A percentile compares a stretch with the other conserved stretches of the same genome.
These are phyloP conservation scores for Spatula versicolor DNA, from an alignment of 2,797 vertebrate genomes.

Conservation along the genomic window DNA sequence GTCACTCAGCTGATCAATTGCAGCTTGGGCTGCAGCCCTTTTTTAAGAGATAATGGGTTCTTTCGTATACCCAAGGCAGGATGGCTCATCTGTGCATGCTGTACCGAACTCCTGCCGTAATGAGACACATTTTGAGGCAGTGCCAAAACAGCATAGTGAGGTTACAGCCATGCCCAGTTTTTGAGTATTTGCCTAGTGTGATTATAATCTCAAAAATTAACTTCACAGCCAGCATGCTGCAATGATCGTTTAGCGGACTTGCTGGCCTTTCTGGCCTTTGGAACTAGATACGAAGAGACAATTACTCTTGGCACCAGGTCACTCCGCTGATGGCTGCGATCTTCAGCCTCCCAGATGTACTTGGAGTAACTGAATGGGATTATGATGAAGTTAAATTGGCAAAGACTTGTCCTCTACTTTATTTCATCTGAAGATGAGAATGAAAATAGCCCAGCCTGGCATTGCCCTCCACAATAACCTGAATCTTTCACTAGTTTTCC, in stretches of 20 bases:
- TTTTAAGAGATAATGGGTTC: not conserved
- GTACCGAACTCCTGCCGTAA: not conserved
- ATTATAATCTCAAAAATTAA: not conserved
- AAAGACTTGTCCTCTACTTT: not conserved
- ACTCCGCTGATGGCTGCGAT: not conserved
- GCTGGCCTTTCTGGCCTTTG: not conserved
- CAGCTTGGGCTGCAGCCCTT: not conserved
- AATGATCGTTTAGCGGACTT: not conserved
- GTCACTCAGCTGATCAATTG: not conserved
- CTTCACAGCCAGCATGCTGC: not conserved
- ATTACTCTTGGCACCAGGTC: slow-evolving; percentile 32
- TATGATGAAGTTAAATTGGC: slow-evolving; percentile 38
- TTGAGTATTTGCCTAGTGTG: not conserved
- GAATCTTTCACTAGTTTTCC: not conserved
- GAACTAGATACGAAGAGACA: not conserved
- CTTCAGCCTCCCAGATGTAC: slow-evolving; percentile 10
- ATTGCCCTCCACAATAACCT: not conserved
- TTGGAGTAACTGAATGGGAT: not conserved
- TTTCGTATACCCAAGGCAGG: not conserved
- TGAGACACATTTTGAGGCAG: not conserved
- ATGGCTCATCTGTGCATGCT: not conserved
- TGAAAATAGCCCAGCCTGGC: not conserved
- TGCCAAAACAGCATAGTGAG: not conserved
- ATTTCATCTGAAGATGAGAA: slow-evolving; percentile 1
- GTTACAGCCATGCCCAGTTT: not conserved